Base-by-base conservation (phyloP, 1,140 invertebrate genomes). In the Zeugodacus cucurbitae region DNA sequence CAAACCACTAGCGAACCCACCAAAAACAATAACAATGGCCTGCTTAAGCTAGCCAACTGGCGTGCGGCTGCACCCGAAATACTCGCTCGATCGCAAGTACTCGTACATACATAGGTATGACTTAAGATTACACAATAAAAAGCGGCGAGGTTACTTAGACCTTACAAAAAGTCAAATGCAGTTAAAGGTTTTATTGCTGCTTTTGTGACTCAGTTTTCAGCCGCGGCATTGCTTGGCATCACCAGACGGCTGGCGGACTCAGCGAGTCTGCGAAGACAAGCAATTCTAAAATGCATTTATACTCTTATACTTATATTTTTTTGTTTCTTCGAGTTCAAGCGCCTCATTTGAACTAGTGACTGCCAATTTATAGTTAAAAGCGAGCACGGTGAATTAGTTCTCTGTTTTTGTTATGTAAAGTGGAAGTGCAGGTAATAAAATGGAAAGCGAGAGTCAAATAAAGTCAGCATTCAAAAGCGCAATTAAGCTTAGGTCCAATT, bases 41-140 rank as follows among this genome's bases (percentile, higher is more conserved):
- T 41, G 17, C 37, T 32, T 7, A 41, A 6, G 29, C 29, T 6
- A 2, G 34, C 7, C n/a, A 48, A 26, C 8, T 41, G n/a, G n/a
- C 44, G 44, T 14, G 22, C 41, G 34, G 74, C 74, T 82, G 74
- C 74, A 82, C 74, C 74, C 74, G 41, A 82, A 82, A 26, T 82
- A 41, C 74, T 82, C 2, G 74, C 74, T 82, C 2, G 22, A n/a
- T 26, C 20, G 37, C 34, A 17, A 17, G 48, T 11, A n/a, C n/a
- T n/a, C n/a, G n/a, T n/a, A 17, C 48, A 54, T 8, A 6, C 10
- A 10, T 20, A 48, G 74, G 26, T 26, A 44, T 54, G 74, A 82
- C 74, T 41, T 82, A 82, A 82, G 74, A 54, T 82, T 34, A 41
- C 32, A 70, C 41, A 82, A 82, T 82, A 82, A 82, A n/a, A 7